Evolutionary conservation across 2,797 vertebrate species (phyloP).

Genomic region (Centropyge bicolor): DNA sequence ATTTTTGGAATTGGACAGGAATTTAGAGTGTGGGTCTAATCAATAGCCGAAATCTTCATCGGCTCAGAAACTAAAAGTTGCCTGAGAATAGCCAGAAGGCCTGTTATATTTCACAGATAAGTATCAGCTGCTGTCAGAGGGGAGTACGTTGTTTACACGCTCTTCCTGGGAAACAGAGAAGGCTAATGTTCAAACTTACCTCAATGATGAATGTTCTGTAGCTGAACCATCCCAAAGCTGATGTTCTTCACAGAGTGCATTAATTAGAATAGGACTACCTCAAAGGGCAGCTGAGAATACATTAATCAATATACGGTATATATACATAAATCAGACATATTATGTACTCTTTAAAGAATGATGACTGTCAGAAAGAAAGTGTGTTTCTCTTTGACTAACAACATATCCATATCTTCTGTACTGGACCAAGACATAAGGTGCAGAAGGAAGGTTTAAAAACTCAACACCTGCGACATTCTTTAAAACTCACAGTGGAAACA

Average conservation of each 20-base stretch:
- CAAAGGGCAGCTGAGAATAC: slow-evolving; percentile 36
- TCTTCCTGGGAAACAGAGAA: slow-evolving; percentile 55
- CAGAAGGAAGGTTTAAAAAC: not conserved
- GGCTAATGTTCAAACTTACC: slow-evolving; percentile 40
- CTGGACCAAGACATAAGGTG: not conserved
- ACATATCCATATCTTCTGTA: slow-evolving; percentile 7
- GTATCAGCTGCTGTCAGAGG: slow-evolving; percentile 67
- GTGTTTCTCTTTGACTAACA: not conserved
- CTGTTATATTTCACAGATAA: slow-evolving; percentile 67
- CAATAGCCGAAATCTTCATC: slow-evolving; percentile 58
- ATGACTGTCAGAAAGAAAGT: slow-evolving; percentile 27
- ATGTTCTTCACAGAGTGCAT: slow-evolving; percentile 48
- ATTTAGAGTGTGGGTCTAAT: slow-evolving; percentile 47
- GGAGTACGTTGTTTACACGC: slow-evolving; percentile 64
- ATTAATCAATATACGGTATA: slow-evolving; percentile 47
- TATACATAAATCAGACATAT: slow-evolving; percentile 30
- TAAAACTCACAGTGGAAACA: not conserved
- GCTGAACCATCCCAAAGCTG: slow-evolving; percentile 29
- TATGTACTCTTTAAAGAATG: slow-evolving; percentile 56
- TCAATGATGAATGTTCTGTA: slow-evolving; percentile 45
- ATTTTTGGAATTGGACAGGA: slow-evolving; percentile 18
- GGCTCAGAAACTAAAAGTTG: slow-evolving; percentile 51
- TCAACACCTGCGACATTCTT: not conserved
- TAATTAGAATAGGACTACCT: slow-evolving; percentile 60
- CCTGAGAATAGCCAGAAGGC: slow-evolving; percentile 51